Base-by-base conservation (phyloP, 2,113 vertebrate species). In the Megaceryle maxima region DNA sequence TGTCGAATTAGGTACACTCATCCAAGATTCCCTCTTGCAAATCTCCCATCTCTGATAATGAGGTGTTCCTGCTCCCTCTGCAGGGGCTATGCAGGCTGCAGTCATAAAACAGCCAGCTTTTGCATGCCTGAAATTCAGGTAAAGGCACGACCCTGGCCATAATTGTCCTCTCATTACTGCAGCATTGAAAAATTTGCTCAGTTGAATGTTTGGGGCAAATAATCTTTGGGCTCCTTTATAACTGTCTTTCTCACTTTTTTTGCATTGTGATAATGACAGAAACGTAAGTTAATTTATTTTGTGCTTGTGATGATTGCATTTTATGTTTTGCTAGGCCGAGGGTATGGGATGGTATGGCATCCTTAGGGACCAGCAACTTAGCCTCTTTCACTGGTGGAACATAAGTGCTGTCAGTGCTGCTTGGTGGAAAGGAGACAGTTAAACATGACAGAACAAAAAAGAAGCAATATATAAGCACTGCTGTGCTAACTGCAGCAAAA, bases 31-130 rank as follows among this genome's bases (percentile, higher is more conserved):
- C 67, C 76, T 74, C 31, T 78, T 92, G 69, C 76, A 94, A 63
- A 66, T 87, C 92, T 96, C 68, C 83, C 70, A 50, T 93, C 69
- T 79, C 91, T 87, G 73, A 88, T 93, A 96, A 95, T 96, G 94
- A 96, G 94, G 94, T 93, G 83, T 90, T 96, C 95, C 94, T 95
- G 88, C 94, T 97, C 96, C 96, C 96, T 94, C 96, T 97, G 92
- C 94, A 97, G 96, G 96, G 96, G 91, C 96, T 95, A 87, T 87
- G 92, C 53, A 96, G 86, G 95, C 69, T 97, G 95, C 88, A 97
- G 57, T 81, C 77, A 79, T 72, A 79, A 82, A 68, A 6, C 24
- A 90, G 44, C 10, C 63, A 90, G 64, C 20, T 87, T 96, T 68
- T 53, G 33, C 57, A 28, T 48, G 60, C 80, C 55, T 74, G 72